Base-by-base conservation (phyloP, 53 echinoderm and acorn worm species). In the Luidia sarsii region DNA sequence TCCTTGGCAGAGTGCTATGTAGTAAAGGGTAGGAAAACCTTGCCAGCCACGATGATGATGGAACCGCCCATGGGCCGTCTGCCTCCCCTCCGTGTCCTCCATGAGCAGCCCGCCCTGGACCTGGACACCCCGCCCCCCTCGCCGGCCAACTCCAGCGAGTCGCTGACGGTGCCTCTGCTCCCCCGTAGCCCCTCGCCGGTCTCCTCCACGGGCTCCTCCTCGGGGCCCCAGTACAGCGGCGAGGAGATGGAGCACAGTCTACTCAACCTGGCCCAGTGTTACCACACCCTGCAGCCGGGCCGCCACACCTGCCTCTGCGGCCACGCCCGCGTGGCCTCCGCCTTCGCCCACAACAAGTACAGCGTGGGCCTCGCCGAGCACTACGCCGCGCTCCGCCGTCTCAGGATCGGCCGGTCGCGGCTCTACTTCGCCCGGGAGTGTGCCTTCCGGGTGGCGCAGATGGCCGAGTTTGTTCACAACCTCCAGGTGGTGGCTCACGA, bases 331-430 rank as follows among this genome's bases (percentile, higher is more conserved):
- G 88, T 89, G 2, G 89, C 91, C 3, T 94, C 94, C 0, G 91
- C 93, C 9, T 99, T 99, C 66, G 75, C 91, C 16, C 99, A 99
- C 85, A 93, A 99, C 80, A 99, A 92, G 70, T 87, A 94, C 87
- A 99, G 99, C 71, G 94, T 99, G 6, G 55, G 84, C 22, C 83
- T 99, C 37, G 94, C 94, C 3, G 68, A 86, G 24, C 82, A 84
- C 23, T 89, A 94, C 55, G 75, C 87, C 0, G 48, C 83, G 19
- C 67, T 99, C 27, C 86, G 72, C 29, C 67, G 80, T 32, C 79
- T 94, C 23, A 89, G 89, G 68, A 87, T 91, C 39, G 71, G 68
- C n/a, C 85, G 94, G 21, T 89, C 99, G 6, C 80, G 83, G 25
- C 48, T 94, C 36, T 69, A 91, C 37, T 87, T 97, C 49, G 68